Evolutionary conservation across 2,888 invertebrate species (phyloP).

Genomic region (Acrobasis suavella): DNA sequence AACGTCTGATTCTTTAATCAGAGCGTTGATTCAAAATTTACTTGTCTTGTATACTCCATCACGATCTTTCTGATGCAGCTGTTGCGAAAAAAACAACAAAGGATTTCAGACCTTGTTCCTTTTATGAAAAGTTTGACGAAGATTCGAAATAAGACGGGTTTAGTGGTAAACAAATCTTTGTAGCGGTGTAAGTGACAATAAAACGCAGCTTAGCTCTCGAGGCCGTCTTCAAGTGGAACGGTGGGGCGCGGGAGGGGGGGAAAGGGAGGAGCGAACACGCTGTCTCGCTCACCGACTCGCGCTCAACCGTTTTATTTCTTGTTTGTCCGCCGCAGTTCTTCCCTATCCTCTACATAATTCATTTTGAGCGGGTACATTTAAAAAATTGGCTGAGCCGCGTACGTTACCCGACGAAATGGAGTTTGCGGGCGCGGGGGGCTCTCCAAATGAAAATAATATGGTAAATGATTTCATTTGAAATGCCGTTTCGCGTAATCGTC

Average conservation of each 20-base stretch:
- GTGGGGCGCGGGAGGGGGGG: conserved; percentile 35
- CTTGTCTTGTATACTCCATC: conserved; percentile 57
- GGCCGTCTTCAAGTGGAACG: conserved; percentile 78
- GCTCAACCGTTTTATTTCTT: conserved; percentile 74
- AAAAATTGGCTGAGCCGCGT: conserved; percentile 74
- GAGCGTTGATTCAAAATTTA: conserved; percentile 70
- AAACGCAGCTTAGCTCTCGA: conserved; percentile 78
- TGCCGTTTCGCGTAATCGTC: conserved; percentile 63
- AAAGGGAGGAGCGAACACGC: conserved; percentile 52
- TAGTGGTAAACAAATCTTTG: conserved; percentile 66
- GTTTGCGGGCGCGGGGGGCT: conserved; percentile 55
- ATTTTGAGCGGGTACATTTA: conserved; percentile 79
- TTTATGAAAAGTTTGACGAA: conserved; percentile 37
- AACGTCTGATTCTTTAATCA: conserved; percentile 73
- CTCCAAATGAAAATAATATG: conserved; percentile 75
- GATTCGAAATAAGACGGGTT: conserved; percentile 45
- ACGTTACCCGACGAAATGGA: conserved; percentile 70
- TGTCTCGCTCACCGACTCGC: conserved; percentile 62
- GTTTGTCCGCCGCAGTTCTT: conserved; percentile 68
- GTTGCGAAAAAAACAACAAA: conserved; percentile 9
- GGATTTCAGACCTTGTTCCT: conserved; percentile 42
- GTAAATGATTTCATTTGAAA: conserved; percentile 80
- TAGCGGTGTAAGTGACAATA: conserved; percentile 80
- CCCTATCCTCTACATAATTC: conserved; percentile 78
- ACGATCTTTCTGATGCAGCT: conserved; percentile 41